Base-by-base conservation (phyloP, 2,113 vertebrate species). In the Elaphurus davidianus region DNA sequence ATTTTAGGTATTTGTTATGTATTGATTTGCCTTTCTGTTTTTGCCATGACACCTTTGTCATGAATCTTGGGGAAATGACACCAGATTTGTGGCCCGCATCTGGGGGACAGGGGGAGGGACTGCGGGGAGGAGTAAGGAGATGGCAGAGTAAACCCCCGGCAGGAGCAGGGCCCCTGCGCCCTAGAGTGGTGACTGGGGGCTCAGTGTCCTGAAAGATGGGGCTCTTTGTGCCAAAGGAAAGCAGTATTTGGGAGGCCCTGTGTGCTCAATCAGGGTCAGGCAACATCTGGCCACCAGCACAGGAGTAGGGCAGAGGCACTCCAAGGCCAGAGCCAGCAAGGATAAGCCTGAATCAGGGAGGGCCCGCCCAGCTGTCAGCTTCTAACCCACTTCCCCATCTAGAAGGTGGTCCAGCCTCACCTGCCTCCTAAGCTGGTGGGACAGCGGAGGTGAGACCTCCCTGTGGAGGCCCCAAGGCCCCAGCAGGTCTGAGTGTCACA, bases 11-110 rank as follows among this genome's bases (percentile, higher is more conserved):
- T 83, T 54, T 83, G n/a, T 83, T 82, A 6, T n/a, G 55, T 40
- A 36, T 81, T 76, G 59, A 30, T 57, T 88, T 88, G 76, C 23
- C 45, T 85, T 93, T 93, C 57, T 87, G 54, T 92, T 96, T 59
- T 83, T 43, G 57, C 83, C 50, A 2, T 17, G 43, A 60, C 40
- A 57, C 40, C 64, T 43, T 67, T 59, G 40, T 27, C 50, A 25
- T 54, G 40, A 94, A 21, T 88, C 93, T 54, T 14, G 28, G 17
- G 95, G 55, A 54, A 67, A 45, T 16, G 36, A 86, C 55, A 40
- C 25, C 54, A 30, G 45, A 59, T 9, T 45, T 43, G 9, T 4
- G 54, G 23, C 54, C 55, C 5, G 9, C 21, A 10, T 10, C 36
- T 28, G 5, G 19, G 1, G 14, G 1, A 1, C 3, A 0, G 17